Percentiles rank a stretch among this genome's conserved stretches.
phyloP scores from a whole-genome alignment of 1,140 invertebrate species.

The Macrocentrus cingulum region DNA sequence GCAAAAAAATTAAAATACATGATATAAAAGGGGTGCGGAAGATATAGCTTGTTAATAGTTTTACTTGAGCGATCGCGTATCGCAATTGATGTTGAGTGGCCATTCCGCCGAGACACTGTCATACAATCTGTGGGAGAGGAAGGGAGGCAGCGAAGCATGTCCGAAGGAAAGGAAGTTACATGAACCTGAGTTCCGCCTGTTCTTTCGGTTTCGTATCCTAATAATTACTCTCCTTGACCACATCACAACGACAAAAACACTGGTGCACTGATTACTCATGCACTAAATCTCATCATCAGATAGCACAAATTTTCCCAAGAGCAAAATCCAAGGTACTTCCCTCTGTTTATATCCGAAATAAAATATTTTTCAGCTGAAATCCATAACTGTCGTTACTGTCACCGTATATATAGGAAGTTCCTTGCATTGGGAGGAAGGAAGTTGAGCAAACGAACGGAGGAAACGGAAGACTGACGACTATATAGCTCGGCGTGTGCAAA shows the following conservation, averaged over 20 bases:
- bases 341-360: too few relatives aligned
- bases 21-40: not conserved
- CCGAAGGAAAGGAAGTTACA: slow-evolving; percentile 55
- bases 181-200: slow-evolving; percentile 55
- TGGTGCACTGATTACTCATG: not conserved
- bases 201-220: slow-evolving; percentile 45
- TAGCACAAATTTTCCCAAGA: too few relatives aligned
- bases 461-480: too few relatives aligned
- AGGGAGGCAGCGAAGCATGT: slow-evolving; percentile 49
- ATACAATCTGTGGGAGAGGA: slow-evolving; percentile 52
- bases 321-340: too few relatives aligned
- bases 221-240: slow-evolving; percentile 26
- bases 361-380: too few relatives aligned
- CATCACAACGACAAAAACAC: slow-evolving; percentile 18
- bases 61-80: slow-evolving; percentile 40
- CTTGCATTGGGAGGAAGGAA: too few relatives aligned
- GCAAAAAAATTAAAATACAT: not conserved
- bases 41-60: slow-evolving; percentile 37
- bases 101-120: slow-evolving; percentile 27
- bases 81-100: slow-evolving; percentile 34
- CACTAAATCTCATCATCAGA: not conserved
- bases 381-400: too few relatives aligned
- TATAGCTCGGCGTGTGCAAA: too few relatives aligned
- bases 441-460: too few relatives aligned
- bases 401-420: too few relatives aligned